phyloP scores from a whole-genome alignment of 2,797 vertebrate species.

The Gallinago solitaria region DNA sequence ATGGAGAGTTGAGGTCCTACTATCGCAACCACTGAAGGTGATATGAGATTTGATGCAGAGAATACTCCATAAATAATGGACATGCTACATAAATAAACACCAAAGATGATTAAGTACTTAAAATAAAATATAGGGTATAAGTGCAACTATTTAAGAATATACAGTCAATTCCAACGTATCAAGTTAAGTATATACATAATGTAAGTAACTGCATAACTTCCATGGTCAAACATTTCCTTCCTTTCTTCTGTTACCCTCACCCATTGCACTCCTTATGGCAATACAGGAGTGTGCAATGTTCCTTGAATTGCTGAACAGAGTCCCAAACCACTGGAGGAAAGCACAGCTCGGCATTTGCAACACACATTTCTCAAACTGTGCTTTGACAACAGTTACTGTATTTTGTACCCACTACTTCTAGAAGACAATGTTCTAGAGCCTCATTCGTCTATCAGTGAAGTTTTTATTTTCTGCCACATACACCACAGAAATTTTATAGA shows the following conservation, averaged over 20 bases:
- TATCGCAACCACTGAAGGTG: slow-evolving; percentile 91
- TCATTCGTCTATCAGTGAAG: neutral
- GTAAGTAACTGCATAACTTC: neutral
- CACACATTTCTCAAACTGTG: neutral
- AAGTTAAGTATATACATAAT: neutral
- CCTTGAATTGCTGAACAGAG: neutral
- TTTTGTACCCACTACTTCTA: neutral
- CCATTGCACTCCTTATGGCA: rapidly evolving
- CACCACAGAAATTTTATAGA: neutral
- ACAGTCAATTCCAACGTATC: neutral
- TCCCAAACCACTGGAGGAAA: neutral
- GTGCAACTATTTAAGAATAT: neutral
- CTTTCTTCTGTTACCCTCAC: neutral
- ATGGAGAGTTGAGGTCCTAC: slow-evolving; percentile 91
- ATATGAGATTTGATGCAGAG: slow-evolving; percentile 93
- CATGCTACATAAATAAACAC: slow-evolving; percentile 80
- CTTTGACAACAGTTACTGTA: neutral
- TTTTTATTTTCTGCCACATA: neutral
- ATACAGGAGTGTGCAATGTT: rapidly evolving
- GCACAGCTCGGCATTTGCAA: neutral
- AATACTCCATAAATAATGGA: slow-evolving; percentile 97
- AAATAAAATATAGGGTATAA: neutral
- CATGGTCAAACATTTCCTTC: neutral
- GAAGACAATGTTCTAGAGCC: neutral
- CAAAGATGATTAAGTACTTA: neutral